A percentile compares a stretch with the other conserved stretches of the same genome.
Conservation (phyloP, 2,797 vertebrate species). For the Sarcoramphus papa region DNA sequence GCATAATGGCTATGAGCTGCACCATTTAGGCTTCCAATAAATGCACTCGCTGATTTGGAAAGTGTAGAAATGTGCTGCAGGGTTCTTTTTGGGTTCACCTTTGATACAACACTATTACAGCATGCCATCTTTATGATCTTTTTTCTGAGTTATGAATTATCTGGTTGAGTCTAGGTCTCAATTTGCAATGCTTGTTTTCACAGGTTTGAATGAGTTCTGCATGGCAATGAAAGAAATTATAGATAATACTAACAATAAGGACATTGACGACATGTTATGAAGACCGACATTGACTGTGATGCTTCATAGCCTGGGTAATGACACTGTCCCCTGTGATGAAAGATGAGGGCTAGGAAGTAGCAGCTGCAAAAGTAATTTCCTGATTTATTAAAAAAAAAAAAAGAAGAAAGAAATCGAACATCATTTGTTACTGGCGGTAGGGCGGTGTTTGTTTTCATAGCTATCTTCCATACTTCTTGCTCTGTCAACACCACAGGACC, state of each 20-base stretch:
- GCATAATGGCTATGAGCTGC: background rate
- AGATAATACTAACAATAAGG: slow-evolving; percentile 4
- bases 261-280: slow-evolving; percentile 42
- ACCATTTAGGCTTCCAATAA: background rate
- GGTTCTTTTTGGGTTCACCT: background rate
- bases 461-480: background rate
- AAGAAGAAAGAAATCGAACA: background rate
- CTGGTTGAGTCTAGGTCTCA: background rate
- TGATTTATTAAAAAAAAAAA: background rate
- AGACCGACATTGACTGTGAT: slow-evolving; percentile 58
- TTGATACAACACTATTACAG: background rate
- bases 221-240: slow-evolving; percentile 46
- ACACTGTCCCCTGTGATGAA: background rate
- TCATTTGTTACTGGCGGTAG: background rate
- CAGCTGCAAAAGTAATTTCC: slow-evolving; percentile 25
- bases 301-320: slow-evolving; percentile 63
- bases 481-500: background rate
- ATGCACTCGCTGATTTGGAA: background rate
- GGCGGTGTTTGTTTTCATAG: background rate
- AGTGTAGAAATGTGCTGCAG: background rate
- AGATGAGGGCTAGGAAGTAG: background rate
- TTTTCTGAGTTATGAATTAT: background rate
- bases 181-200: background rate
- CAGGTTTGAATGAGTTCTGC: slow-evolving; percentile 47
- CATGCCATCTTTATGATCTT: background rate